Conservation (phyloP, 2,113 vertebrate genomes). For the Leptodactylus fuscus region DNA sequence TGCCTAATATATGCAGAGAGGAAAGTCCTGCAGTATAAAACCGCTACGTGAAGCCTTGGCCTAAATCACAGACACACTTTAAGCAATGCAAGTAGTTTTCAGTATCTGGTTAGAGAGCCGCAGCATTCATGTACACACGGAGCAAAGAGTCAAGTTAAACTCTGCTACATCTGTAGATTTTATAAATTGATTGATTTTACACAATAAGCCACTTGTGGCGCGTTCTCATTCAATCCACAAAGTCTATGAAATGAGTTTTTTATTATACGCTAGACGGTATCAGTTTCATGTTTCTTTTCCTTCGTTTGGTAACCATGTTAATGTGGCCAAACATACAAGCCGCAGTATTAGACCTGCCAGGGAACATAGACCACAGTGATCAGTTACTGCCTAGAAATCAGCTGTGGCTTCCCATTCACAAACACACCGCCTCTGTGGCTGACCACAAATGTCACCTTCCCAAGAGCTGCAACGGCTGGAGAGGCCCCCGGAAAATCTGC, state of each 20-base stretch:
- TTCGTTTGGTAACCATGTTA: constrained; percentile 5
- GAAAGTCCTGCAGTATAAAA: no score
- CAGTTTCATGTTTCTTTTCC: constrained; percentile 5
- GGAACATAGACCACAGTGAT: constrained; percentile 29
- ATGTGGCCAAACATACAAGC: constrained; percentile 13
- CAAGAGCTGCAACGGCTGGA: neutral
- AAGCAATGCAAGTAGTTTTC: no score
- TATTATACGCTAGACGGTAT: constrained; percentile 14
- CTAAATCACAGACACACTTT: no score
- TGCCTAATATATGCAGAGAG: no score
- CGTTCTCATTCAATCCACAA: neutral
- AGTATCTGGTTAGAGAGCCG: no score
- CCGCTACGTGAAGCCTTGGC: no score
- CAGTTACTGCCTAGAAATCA: constrained; percentile 27
- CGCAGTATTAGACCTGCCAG: constrained; percentile 1
- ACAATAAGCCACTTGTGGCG: neutral
- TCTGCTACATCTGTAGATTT: no score
- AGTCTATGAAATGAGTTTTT: neutral
- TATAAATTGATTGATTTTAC: no score
- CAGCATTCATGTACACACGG: no score
- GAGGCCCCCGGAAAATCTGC: neutral
- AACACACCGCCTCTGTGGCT: constrained; percentile 21
- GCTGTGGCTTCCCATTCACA: constrained; percentile 23
- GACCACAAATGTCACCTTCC: constrained; percentile 22
- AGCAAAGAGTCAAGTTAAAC: no score